A percentile compares a stretch with the other conserved stretches of the same genome.
phyloP scores from a whole-genome alignment of 2,113 vertebrate species.

The Vidua chalybeata region DNA sequence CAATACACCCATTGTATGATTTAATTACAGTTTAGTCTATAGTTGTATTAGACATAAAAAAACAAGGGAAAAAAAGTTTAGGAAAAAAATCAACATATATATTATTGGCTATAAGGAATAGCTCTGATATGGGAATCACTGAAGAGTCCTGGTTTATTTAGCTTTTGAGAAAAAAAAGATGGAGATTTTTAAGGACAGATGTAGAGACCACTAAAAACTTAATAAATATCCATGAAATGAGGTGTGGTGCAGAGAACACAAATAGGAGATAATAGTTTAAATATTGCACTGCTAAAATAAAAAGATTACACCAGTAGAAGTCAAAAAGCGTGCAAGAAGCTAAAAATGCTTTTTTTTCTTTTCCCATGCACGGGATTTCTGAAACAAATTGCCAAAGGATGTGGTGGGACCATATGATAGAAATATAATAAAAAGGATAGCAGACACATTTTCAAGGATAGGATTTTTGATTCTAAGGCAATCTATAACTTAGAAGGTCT shows the following conservation, averaged over 20 bases:
- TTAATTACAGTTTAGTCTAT: background rate
- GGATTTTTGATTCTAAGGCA: background rate
- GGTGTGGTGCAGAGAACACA: background rate
- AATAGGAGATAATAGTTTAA: background rate
- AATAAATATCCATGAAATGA: background rate
- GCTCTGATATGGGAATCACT: background rate
- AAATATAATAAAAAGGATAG: background rate
- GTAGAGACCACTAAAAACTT: background rate
- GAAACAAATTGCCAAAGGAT: background rate
- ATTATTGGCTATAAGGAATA: background rate
- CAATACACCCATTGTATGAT: background rate
- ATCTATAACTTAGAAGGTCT: background rate
- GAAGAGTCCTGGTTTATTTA: background rate
- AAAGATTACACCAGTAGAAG: background rate
- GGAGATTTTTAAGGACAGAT: background rate
- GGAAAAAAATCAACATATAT: background rate
- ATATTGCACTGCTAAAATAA: background rate
- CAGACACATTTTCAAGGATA: background rate
- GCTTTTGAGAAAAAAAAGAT: background rate
- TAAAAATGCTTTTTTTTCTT: background rate
- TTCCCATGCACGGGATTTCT: background rate
- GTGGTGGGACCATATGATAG: background rate
- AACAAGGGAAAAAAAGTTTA: fast-evolving
- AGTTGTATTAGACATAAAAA: background rate
- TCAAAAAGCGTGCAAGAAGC: background rate